Conservation (phyloP, 2,888 invertebrate genomes). For the Ennomos quercinarius region DNA sequence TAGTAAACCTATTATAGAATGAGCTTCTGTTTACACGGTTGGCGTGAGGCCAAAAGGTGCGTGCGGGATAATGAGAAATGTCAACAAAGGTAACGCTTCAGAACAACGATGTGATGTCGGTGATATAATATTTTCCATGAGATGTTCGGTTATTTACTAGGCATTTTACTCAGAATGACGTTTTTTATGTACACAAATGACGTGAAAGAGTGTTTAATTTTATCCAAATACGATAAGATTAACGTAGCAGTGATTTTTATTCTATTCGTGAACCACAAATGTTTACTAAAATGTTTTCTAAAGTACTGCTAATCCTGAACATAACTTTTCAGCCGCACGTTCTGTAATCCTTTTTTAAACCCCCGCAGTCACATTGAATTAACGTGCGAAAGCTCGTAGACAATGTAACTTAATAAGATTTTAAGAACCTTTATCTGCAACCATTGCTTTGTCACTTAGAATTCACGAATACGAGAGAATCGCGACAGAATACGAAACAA, state of each 20-base stretch:
- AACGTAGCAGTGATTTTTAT: too few species aligned
- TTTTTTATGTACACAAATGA: too few species aligned
- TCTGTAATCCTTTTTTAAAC: conserved; percentile 18
- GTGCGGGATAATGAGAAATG: too few species aligned
- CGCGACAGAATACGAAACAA: conserved; percentile 24
- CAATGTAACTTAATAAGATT: conserved; percentile 37
- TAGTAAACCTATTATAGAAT: not conserved
- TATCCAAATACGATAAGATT: too few species aligned
- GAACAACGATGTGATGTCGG: too few species aligned
- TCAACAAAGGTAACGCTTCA: too few species aligned
- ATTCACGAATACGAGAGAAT: conserved; percentile 28
- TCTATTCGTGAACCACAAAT: too few species aligned
- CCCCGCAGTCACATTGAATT: conserved; percentile 19
- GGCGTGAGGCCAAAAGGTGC: not conserved
- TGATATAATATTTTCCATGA: too few species aligned
- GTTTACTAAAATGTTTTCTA: not conserved
- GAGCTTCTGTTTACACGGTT: not conserved
- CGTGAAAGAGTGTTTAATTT: too few species aligned
- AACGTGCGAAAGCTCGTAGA: conserved; percentile 23
- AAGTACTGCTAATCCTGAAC: not conserved
- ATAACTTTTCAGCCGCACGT: conserved; percentile 2
- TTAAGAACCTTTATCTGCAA: conserved; percentile 36
- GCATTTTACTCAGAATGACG: too few species aligned
- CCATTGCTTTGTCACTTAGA: conserved; percentile 34
- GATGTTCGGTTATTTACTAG: too few species aligned